These are phyloP conservation scores for Drosophila nasuta DNA, from an alignment of 1,140 invertebrate species.

Conservation along the genomic window DNA sequence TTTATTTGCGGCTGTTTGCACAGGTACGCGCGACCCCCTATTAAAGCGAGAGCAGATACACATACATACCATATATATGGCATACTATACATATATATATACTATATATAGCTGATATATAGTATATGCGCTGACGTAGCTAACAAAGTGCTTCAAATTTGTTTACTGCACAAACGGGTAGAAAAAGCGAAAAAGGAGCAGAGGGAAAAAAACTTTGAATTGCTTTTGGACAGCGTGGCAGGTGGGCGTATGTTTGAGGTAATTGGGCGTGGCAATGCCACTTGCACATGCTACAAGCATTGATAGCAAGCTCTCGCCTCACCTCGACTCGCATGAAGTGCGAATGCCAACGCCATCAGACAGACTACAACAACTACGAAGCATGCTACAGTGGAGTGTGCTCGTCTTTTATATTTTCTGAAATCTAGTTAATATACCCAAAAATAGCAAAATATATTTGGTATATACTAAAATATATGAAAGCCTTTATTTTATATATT, in stretches of 20 bases:
- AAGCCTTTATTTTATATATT: no score
- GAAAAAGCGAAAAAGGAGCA: conserved; percentile 4
- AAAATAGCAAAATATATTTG: no score
- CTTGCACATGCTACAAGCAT: conserved; percentile 48
- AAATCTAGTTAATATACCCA: no score
- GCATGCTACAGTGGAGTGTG: no score
- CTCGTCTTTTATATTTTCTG: no score
- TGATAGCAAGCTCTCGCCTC: conserved; percentile 56
- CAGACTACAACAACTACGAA: background rate
- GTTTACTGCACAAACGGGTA: conserved; percentile 69
- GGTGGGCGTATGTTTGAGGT: conserved; percentile 39
- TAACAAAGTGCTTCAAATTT: conserved; percentile 82
- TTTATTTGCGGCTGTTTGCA: conserved; percentile 75
- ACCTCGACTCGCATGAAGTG: conserved; percentile 62
- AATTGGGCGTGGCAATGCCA: conserved; percentile 66
- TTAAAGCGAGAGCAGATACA: conserved; percentile 24
- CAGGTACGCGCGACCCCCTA: conserved; percentile 33
- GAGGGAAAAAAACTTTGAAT: conserved; percentile 39
- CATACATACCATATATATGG: conserved; percentile 1
- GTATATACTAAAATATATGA: no score
- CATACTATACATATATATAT: background rate
- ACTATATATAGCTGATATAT: conserved; percentile 2
- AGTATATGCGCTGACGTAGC: conserved; percentile 39
- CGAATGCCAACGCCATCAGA: conserved; percentile 42
- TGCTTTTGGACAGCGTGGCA: conserved; percentile 63